These are phyloP conservation scores for Myotis lucifugus DNA, from an alignment of 2,113 vertebrate species.

Conservation along the genomic window DNA sequence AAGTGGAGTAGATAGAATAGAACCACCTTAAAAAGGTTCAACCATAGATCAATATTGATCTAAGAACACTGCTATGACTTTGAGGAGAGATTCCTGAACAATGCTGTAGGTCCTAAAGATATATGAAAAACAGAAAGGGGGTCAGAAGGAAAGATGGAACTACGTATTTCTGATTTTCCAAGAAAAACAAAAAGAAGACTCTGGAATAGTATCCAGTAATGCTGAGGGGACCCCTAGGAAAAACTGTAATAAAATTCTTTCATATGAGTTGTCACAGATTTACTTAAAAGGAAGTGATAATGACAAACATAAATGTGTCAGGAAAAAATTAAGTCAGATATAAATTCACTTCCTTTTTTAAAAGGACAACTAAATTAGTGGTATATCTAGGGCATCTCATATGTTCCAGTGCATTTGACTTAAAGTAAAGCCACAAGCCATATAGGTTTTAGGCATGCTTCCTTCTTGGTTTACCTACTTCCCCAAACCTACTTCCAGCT, in stretches of 20 bases:
- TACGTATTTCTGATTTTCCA: background rate
- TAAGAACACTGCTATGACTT: background rate
- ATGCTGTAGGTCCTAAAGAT: background rate
- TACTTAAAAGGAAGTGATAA: conserved; percentile 2
- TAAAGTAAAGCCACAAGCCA: background rate
- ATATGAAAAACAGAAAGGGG: background rate
- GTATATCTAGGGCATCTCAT: background rate
- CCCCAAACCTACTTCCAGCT: background rate
- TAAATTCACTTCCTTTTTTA: background rate
- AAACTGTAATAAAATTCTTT: background rate
- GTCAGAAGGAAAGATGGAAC: background rate
- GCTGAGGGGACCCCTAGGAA: background rate
- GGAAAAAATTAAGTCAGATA: conserved; percentile 8
- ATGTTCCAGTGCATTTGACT: background rate
- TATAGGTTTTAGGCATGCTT: background rate
- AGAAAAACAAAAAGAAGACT: background rate
- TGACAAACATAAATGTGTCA: background rate
- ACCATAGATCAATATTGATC: background rate
- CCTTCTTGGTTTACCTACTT: conserved; percentile 2
- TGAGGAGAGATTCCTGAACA: background rate
- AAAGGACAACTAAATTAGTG: background rate
- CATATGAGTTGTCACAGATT: background rate
- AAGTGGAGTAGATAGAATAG: background rate
- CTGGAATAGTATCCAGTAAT: background rate
- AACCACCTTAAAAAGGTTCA: background rate